Percentiles rank a stretch among this genome's conserved stretches.
These are phyloP conservation scores for Myotis vivesi DNA, from an alignment of 2,797 vertebrate genomes.

Conservation along the genomic window DNA sequence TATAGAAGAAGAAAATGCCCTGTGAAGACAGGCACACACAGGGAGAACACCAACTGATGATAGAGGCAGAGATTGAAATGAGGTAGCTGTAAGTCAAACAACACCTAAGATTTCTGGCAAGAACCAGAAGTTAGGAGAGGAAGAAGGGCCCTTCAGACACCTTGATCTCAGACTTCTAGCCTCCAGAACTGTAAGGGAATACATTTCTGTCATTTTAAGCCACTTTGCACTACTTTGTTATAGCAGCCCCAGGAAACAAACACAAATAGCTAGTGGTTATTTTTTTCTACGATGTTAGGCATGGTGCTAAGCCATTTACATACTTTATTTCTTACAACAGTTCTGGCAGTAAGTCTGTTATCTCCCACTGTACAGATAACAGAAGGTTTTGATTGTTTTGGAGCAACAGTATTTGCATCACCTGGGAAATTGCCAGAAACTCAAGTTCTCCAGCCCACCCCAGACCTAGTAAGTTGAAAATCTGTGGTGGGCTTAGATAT, in stretches of 20 bases:
- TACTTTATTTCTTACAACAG: neutral
- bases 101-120: neutral
- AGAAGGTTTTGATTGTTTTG: neutral
- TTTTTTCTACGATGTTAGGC: neutral
- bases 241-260: neutral
- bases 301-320: no score
- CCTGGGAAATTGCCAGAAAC: neutral
- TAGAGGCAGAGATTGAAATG: rapidly evolving
- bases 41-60: neutral
- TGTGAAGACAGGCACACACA: no score
- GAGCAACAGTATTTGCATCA: neutral
- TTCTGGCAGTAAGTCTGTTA: neutral
- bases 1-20: neutral
- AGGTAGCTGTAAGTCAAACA: neutral
- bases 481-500: no score
- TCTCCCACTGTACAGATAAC: neutral
- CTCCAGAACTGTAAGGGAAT: neutral
- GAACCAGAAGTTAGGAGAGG: neutral
- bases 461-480: neutral
- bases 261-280: neutral
- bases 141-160: no score
- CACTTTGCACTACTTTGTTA: neutral
- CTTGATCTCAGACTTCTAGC: no score
- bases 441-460: neutral
- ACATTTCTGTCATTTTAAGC: neutral